Conservation (phyloP, 2,113 vertebrate genomes). For the Odocoileus hemionus region DNA sequence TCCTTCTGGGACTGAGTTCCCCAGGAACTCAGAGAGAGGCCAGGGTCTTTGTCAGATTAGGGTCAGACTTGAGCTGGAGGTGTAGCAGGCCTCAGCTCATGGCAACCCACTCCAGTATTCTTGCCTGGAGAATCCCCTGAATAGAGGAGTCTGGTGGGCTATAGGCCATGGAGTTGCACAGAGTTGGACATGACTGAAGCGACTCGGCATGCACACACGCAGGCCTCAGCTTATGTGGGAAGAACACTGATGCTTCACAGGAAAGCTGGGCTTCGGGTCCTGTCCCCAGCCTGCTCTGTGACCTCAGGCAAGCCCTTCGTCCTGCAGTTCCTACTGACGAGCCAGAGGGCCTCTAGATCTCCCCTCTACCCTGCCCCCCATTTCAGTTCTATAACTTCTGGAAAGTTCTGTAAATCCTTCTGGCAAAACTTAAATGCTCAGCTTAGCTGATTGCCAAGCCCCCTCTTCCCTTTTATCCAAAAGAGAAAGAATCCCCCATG, state of each 20-base stretch:
- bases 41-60: background rate
- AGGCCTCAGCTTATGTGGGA: background rate
- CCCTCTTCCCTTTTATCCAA: slow-evolving; percentile 24
- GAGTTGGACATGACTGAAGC: background rate
- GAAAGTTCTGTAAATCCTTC: slow-evolving; percentile 35
- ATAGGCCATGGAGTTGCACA: background rate
- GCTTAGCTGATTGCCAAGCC: slow-evolving; percentile 20
- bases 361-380: background rate
- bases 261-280: background rate
- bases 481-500: background rate
- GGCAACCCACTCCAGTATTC: background rate
- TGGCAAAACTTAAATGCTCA: slow-evolving; percentile 45
- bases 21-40: background rate
- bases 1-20: background rate
- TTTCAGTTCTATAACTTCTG: slow-evolving; percentile 7
- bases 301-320: background rate
- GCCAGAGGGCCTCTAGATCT: background rate
- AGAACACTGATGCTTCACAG: background rate
- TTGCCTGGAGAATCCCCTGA: background rate
- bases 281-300: background rate
- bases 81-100: background rate
- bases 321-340: background rate
- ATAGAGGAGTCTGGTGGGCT: background rate
- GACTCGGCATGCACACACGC: background rate
- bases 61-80: background rate